Conservation (phyloP, 2,113 vertebrate species). For the Mesembrinibis cayennensis region DNA sequence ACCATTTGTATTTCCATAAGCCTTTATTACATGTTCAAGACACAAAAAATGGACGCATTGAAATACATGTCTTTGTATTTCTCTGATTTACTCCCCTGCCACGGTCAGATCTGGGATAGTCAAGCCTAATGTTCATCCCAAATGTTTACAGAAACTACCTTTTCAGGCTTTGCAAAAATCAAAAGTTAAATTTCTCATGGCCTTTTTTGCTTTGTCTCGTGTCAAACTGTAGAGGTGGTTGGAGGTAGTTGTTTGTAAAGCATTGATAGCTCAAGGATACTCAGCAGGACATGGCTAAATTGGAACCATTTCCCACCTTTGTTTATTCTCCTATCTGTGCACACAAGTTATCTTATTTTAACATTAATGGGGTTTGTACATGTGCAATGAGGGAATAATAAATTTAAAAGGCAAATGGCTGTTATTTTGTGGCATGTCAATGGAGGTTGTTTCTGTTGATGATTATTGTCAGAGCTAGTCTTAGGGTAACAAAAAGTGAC, state of each 20-base stretch:
- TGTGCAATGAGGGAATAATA: not conserved
- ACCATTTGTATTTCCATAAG: not conserved
- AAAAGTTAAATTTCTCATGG: not conserved
- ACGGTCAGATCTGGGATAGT: not conserved
- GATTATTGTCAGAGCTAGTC: not conserved
- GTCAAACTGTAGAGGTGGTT: not conserved
- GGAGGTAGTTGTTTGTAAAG: not conserved
- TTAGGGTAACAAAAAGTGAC: not conserved
- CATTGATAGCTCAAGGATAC: not conserved
- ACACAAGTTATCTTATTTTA: not conserved
- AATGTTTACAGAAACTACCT: not conserved
- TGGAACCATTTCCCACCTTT: not conserved
- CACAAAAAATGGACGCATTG: not conserved
- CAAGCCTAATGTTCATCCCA: not conserved
- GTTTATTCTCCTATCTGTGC: not conserved
- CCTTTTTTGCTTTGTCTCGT: not conserved
- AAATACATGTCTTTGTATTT: not conserved
- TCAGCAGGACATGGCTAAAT: not conserved
- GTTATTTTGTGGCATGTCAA: not conserved
- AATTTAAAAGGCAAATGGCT: not conserved
- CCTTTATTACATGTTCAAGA: not conserved
- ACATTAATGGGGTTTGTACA: not conserved
- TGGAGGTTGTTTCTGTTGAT: not conserved
- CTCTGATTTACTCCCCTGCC: not conserved
- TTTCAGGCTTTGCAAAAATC: not conserved